phyloP scores from a whole-genome alignment of 2,888 invertebrate species.

The Cryptocephalus primarius region DNA sequence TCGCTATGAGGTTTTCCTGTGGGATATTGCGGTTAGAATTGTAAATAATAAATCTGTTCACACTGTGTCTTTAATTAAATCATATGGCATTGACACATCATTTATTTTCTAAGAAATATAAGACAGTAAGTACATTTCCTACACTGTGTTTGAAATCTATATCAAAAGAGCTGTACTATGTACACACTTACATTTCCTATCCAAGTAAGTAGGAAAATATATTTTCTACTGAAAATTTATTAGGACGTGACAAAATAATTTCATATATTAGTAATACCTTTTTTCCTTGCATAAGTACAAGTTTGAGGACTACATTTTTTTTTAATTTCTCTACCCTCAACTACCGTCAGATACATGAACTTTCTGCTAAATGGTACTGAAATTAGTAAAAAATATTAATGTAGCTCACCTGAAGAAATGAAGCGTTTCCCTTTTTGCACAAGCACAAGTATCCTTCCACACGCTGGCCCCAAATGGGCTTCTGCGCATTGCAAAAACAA shows the following conservation, averaged over 20 bases:
- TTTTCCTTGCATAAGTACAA: slow-evolving; percentile 13
- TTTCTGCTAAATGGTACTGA: slow-evolving; percentile 30
- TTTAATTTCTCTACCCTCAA: slow-evolving; percentile 24
- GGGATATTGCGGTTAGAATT: no score
- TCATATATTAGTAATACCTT: slow-evolving; percentile 7
- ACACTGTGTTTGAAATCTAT: no score
- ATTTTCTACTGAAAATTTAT: no score
- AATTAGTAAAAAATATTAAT: slow-evolving; percentile 33
- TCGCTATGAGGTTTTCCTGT: slow-evolving; percentile 45
- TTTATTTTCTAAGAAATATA: no score
- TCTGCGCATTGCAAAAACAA: slow-evolving; percentile 25
- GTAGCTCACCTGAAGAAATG: slow-evolving; percentile 32
- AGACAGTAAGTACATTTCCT: no score
- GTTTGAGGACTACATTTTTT: slow-evolving; percentile 14
- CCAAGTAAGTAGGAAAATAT: no score
- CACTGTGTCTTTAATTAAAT: no score
- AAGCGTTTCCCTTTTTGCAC: slow-evolving; percentile 38
- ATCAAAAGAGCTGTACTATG: no score
- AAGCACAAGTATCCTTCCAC: slow-evolving; percentile 37
- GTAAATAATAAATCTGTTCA: no score
- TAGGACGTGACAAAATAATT: no score
- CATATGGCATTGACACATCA: no score
- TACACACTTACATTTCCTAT: no score
- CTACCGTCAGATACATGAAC: slow-evolving; percentile 21
- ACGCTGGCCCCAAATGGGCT: slow-evolving; percentile 29